A percentile compares a stretch with the other conserved stretches of the same genome.
phyloP scores from a whole-genome alignment of 1,140 invertebrate species.

The Aporrectodea caliginosa region DNA sequence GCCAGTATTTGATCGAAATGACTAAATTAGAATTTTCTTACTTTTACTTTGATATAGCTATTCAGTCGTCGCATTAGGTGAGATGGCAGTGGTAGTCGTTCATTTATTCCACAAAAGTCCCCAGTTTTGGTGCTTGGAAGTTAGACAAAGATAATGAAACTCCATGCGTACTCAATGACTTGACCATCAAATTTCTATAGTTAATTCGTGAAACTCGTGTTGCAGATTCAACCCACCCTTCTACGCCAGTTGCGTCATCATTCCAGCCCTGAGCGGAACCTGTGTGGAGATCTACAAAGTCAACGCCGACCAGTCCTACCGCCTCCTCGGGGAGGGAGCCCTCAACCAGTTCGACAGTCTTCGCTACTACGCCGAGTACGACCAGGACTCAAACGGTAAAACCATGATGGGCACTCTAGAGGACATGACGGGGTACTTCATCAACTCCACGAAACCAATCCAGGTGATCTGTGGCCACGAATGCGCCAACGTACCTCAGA shows the following conservation, averaged over 20 bases:
- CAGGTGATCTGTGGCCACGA: slow-evolving; percentile 12
- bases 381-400: not conserved
- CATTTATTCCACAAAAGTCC: no score
- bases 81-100: no score
- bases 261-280: not conserved
- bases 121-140: no score
- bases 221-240: slow-evolving; percentile 12
- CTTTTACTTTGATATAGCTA: no score
- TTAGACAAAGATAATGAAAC: no score
- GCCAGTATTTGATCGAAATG: no score
- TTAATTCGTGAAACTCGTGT: no score
- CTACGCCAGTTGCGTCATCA: not conserved
- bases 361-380: not conserved
- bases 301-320: not conserved
- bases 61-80: no score
- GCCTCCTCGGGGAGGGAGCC: not conserved
- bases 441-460: slow-evolving; percentile 15
- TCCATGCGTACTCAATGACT: no score
- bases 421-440: slow-evolving; percentile 15
- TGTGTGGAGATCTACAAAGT: slow-evolving; percentile 13
- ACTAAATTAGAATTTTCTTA: no score
- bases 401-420: not conserved
- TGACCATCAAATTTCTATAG: no score
- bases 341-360: not conserved
- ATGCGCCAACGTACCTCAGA: slow-evolving; percentile 12